Evolutionary conservation across 2,888 invertebrate species (phyloP).

Genomic region (Hymenopus coronatus): DNA sequence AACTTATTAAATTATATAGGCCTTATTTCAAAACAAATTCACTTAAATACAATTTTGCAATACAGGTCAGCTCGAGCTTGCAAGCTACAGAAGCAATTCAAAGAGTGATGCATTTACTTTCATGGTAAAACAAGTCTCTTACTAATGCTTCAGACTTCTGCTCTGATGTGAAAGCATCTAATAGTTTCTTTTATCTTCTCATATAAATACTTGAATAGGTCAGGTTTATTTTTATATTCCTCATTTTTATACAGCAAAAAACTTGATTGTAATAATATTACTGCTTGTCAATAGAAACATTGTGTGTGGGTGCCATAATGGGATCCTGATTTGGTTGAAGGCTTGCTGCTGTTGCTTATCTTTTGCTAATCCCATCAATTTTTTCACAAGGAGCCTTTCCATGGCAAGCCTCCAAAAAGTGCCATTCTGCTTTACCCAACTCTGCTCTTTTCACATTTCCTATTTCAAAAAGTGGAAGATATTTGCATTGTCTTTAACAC

Average conservation of each 20-base stretch:
- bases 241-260: neutral
- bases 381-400: neutral
- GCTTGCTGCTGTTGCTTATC: neutral
- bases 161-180: neutral
- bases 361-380: neutral
- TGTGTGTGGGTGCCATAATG: neutral
- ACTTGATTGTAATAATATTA: neutral
- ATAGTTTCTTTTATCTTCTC: neutral
- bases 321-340: neutral
- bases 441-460: neutral
- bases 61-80: too few relatives aligned
- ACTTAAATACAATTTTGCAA: too few relatives aligned
- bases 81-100: too few relatives aligned
- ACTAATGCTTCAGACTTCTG: too few relatives aligned
- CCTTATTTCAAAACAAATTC: too few relatives aligned
- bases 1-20: too few relatives aligned
- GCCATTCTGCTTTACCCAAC: too few relatives aligned
- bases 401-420: neutral
- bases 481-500: neutral
- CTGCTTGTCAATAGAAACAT: neutral
- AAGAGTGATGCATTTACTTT: too few relatives aligned
- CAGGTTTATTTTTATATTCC: neutral
- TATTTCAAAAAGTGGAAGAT: neutral
- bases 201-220: neutral
- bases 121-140: too few relatives aligned